Conservation (phyloP, 2,888 invertebrate genomes). For the Yponomeuta cagnagella region DNA sequence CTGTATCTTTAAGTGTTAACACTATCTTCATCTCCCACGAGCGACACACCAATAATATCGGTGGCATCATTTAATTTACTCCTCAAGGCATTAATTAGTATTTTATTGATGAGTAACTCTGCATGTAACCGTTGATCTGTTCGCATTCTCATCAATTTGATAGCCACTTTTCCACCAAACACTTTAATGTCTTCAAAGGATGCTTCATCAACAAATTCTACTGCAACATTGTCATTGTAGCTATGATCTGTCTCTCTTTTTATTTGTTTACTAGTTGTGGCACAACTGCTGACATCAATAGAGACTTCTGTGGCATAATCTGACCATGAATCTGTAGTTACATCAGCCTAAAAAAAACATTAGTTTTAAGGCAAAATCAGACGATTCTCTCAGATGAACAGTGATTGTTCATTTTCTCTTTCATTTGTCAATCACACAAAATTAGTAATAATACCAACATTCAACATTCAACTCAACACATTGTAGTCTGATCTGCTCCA, state of each 20-base stretch:
- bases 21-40: neutral
- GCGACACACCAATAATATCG: neutral
- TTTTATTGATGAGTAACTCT: slow-evolving; percentile 1
- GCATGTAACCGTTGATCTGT: slow-evolving; percentile 3
- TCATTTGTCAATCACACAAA: no score
- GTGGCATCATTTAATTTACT: neutral
- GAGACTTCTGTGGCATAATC: no score
- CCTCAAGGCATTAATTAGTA: slow-evolving; percentile 4
- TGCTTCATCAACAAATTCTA: neutral
- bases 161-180: slow-evolving; percentile 1
- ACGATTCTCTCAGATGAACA: no score
- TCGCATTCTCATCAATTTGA: neutral
- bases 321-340: no score
- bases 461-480: no score
- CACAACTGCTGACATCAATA: neutral
- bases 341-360: no score
- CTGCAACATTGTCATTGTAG: neutral
- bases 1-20: neutral
- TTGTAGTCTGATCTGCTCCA: no score
- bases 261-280: neutral
- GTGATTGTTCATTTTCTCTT: no score
- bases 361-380: no score
- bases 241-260: neutral
- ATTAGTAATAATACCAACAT: no score
- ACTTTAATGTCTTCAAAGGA: neutral